Evolutionary conservation across 2,797 vertebrate genomes (phyloP).

Genomic region (Typhlichthys eigenmanni): DNA sequence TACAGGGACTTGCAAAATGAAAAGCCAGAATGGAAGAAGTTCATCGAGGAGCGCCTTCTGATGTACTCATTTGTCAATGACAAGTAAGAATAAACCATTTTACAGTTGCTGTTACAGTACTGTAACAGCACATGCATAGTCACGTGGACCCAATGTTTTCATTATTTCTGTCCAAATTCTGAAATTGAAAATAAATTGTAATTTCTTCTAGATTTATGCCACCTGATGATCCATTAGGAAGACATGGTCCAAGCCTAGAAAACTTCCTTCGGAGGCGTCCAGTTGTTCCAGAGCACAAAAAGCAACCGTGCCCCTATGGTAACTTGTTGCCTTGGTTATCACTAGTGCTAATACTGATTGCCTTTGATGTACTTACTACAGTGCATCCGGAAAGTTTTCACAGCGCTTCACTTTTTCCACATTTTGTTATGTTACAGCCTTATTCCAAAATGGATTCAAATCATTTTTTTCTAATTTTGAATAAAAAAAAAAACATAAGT

Average conservation of each 20-base stretch:
- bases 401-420: too few species aligned
- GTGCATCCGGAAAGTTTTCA: too few species aligned
- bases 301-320: conserved; percentile 99
- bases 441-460: too few species aligned
- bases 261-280: conserved; percentile 96
- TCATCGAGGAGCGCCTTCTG: conserved; percentile 96
- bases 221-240: conserved; percentile 96
- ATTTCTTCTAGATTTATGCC: conserved; percentile 90
- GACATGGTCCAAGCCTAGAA: conserved; percentile 96
- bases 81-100: conserved; percentile 82
- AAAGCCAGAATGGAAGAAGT: conserved; percentile 99
- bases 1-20: conserved; percentile 98
- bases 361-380: conserved; percentile 12
- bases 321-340: conserved; percentile 58
- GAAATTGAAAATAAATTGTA: not conserved
- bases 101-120: too few species aligned
- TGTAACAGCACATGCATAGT: not conserved
- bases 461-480: too few species aligned
- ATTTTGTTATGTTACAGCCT: too few species aligned
- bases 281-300: conserved; percentile 96
- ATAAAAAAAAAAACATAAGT: too few species aligned
- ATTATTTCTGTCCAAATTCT: too few species aligned
- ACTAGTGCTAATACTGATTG: not conserved
- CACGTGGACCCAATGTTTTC: too few species aligned
- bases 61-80: conserved; percentile 99